phyloP scores from a whole-genome alignment of 2,888 invertebrate genomes.

The Glomeris marginata region DNA sequence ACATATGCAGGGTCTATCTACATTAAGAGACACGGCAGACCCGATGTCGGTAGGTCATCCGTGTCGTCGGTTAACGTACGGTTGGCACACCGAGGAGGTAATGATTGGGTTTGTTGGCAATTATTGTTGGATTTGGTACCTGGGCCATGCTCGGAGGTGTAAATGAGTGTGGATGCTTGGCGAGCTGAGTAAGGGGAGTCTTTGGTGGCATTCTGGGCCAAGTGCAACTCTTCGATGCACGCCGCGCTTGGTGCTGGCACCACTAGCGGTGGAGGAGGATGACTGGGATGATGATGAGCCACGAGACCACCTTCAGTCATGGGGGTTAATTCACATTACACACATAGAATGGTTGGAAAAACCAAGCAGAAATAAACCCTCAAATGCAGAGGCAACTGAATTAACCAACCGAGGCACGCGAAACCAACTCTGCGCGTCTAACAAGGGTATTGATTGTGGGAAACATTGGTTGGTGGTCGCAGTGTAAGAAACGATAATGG shows the following conservation, averaged over 20 bases:
- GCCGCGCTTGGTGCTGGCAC: conserved; percentile 2
- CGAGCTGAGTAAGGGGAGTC: conserved; percentile 55
- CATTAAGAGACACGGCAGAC: not conserved
- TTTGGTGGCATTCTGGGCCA: conserved; percentile 10
- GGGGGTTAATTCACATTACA: not conserved
- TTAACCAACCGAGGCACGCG: too few species aligned
- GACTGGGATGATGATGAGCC: not conserved
- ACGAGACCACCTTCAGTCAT: not conserved
- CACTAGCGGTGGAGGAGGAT: not conserved
- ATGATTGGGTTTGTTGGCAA: not conserved
- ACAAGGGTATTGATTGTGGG: too few species aligned
- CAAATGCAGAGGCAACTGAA: too few species aligned
- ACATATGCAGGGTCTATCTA: not conserved
- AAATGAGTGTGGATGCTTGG: conserved; percentile 67
- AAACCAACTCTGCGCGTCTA: too few species aligned
- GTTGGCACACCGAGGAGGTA: too few species aligned
- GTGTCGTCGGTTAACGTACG: not conserved
- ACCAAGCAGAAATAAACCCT: not conserved
- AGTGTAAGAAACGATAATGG: too few species aligned
- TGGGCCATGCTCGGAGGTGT: conserved; percentile 58
- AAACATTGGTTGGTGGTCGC: too few species aligned
- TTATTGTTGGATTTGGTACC: conserved; percentile 33
- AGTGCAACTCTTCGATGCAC: not conserved
- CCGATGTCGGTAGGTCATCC: not conserved
- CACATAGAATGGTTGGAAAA: conserved; percentile 1